A percentile compares a stretch with the other conserved stretches of the same genome.
These are phyloP conservation scores for Noctua comes DNA, from an alignment of 2,888 invertebrate genomes.

Conservation along the genomic window DNA sequence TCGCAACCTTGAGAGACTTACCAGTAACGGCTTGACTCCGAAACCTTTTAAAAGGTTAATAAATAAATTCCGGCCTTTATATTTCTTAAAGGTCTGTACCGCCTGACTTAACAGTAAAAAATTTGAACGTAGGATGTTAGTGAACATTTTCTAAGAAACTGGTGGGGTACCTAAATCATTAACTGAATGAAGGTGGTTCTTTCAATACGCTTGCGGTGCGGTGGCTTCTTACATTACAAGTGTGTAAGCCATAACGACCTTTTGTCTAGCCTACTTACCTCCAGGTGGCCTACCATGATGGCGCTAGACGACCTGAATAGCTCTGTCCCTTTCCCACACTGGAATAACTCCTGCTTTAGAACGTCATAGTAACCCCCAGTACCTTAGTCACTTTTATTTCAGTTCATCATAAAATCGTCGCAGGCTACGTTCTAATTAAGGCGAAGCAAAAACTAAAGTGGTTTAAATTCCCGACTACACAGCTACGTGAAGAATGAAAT, in stretches of 20 bases:
- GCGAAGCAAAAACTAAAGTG: slow-evolving; percentile 37
- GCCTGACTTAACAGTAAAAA: slow-evolving; percentile 37
- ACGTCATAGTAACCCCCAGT: too few relatives aligned
- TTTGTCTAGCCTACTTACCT: slow-evolving; percentile 25
- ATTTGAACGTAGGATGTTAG: slow-evolving; percentile 28
- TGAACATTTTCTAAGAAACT: slow-evolving; percentile 36
- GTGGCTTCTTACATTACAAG: slow-evolving; percentile 11
- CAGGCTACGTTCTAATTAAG: slow-evolving; percentile 43
- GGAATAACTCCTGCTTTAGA: too few relatives aligned
- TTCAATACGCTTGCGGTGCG: slow-evolving; percentile 17
- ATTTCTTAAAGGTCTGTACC: slow-evolving; percentile 51
- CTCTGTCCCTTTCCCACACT: too few relatives aligned
- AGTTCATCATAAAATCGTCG: slow-evolving; percentile 23
- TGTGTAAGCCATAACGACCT: not conserved
- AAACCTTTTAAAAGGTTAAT: slow-evolving; percentile 61
- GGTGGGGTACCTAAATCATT: slow-evolving; percentile 23
- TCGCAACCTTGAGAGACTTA: slow-evolving; percentile 52
- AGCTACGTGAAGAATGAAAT: slow-evolving; percentile 51
- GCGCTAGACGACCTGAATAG: too few relatives aligned
- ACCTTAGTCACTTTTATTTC: slow-evolving; percentile 31
- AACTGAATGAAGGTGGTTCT: slow-evolving; percentile 28
- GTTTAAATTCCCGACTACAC: slow-evolving; percentile 36
- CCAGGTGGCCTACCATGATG: too few relatives aligned
- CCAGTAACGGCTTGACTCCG: slow-evolving; percentile 49
- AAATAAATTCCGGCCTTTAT: slow-evolving; percentile 60